Conservation (phyloP, 2,888 invertebrate genomes). For the Arge pagana region DNA sequence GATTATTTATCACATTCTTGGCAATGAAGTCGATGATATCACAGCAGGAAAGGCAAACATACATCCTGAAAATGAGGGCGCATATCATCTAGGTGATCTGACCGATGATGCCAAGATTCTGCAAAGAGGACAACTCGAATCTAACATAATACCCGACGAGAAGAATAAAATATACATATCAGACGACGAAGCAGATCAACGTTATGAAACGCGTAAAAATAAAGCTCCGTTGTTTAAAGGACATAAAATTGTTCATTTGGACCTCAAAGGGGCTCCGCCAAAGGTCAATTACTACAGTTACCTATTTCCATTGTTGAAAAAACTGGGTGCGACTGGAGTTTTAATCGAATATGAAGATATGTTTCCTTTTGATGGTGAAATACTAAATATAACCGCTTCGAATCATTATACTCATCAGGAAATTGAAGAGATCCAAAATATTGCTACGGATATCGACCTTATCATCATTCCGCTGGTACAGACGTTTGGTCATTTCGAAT, state of each 20-base stretch:
- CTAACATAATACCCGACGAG: conserved; percentile 36
- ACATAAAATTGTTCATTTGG: conserved; percentile 77
- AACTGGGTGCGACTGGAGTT: conserved; percentile 75
- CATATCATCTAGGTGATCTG: conserved; percentile 35
- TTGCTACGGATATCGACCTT: conserved; percentile 65
- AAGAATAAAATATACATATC: conserved; percentile 24
- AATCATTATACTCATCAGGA: conserved; percentile 69
- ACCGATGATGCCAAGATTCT: conserved; percentile 38
- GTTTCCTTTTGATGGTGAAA: conserved; percentile 74
- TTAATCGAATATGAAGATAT: conserved; percentile 87
- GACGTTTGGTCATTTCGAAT: conserved; percentile 86
- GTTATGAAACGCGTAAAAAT: conserved; percentile 28
- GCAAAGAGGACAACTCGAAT: conserved; percentile 38
- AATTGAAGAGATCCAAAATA: conserved; percentile 59
- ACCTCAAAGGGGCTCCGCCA: conserved; percentile 84
- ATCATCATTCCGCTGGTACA: conserved; percentile 81
- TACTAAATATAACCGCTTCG: conserved; percentile 65
- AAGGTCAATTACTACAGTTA: conserved; percentile 66
- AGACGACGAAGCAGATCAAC: conserved; percentile 25
- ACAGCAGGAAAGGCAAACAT: conserved; percentile 32
- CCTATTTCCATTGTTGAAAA: conserved; percentile 66
- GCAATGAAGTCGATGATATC: conserved; percentile 44
- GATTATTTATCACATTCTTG: conserved; percentile 51
- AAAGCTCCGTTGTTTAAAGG: conserved; percentile 46
- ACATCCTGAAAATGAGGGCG: conserved; percentile 36